phyloP scores from a whole-genome alignment of 37 sponge, comb jelly and placozoan species.

The Corticium candelabrum region DNA sequence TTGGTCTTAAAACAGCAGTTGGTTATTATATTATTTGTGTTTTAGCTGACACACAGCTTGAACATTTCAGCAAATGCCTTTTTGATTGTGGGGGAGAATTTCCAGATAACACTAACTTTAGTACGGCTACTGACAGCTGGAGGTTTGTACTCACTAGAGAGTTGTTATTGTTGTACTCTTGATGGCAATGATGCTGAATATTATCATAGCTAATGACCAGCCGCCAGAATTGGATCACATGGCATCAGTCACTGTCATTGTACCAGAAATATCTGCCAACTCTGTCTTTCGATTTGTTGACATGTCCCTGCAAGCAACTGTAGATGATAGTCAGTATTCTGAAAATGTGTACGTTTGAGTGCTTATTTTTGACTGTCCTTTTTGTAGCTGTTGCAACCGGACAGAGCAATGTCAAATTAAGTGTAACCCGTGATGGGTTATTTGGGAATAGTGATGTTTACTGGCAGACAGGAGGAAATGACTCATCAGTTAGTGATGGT shows the following conservation, averaged over 20 bases:
- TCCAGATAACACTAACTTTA: neutral
- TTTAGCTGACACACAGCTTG: no score
- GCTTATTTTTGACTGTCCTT: no score
- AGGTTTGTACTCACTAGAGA: no score
- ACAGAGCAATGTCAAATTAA: slow-evolving; percentile 41
- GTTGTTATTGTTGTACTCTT: no score
- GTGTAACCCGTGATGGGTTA: slow-evolving; percentile 30
- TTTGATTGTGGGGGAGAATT: neutral
- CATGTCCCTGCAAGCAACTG: neutral
- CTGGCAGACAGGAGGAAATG: slow-evolving; percentile 34
- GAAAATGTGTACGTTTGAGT: no score
- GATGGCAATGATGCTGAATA: no score
- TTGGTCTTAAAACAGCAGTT: no score
- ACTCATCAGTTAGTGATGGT: slow-evolving; percentile 27
- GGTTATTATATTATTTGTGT: no score
- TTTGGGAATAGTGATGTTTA: slow-evolving; percentile 35
- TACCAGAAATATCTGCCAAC: neutral
- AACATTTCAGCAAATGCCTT: no score
- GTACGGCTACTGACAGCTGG: neutral
- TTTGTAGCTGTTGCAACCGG: no score
- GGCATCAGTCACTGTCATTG: neutral
- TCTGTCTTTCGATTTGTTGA: neutral
- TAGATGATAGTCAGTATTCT: neutral
- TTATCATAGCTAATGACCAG: neutral
- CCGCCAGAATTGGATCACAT: neutral